A percentile compares a stretch with the other conserved stretches of the same genome.
Conservation (phyloP, 2,888 invertebrate genomes). For the Conchocele bisecta region DNA sequence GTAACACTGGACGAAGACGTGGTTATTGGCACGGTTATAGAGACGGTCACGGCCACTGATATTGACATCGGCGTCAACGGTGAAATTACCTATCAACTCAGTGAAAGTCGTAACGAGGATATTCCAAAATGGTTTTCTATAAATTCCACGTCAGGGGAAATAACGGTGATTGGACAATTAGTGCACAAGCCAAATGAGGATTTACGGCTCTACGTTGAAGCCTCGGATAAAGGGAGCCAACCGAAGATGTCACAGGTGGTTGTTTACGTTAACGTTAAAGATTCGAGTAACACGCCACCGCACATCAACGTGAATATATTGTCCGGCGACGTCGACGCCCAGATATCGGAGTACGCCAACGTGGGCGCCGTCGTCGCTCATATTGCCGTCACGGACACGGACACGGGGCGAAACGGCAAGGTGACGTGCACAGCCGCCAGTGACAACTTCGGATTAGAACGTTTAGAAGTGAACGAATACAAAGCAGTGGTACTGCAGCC, state of each 20-base stretch:
- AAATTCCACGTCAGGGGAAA: slow-evolving; percentile 64
- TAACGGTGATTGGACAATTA: slow-evolving; percentile 66
- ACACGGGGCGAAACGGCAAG: slow-evolving; percentile 72
- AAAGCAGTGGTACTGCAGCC: slow-evolving; percentile 63
- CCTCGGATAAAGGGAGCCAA: slow-evolving; percentile 70
- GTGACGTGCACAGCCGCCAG: slow-evolving; percentile 68
- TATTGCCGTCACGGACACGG: slow-evolving; percentile 69
- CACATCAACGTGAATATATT: slow-evolving; percentile 82
- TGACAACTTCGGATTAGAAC: slow-evolving; percentile 68
- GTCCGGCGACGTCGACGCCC: slow-evolving; percentile 60
- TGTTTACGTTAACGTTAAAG: slow-evolving; percentile 85
- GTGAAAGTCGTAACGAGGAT: slow-evolving; percentile 58
- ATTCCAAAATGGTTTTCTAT: slow-evolving; percentile 63
- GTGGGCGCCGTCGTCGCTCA: slow-evolving; percentile 73
- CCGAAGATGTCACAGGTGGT: slow-evolving; percentile 67
- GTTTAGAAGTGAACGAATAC: slow-evolving; percentile 68
- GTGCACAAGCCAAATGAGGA: slow-evolving; percentile 63
- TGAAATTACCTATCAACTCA: slow-evolving; percentile 83
- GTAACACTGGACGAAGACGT: slow-evolving; percentile 64
- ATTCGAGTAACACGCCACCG: slow-evolving; percentile 96
- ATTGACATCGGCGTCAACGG: slow-evolving; percentile 92
- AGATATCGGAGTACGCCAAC: slow-evolving; percentile 70
- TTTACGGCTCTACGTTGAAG: slow-evolving; percentile 66
- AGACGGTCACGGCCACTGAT: slow-evolving; percentile 90
- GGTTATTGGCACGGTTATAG: slow-evolving; percentile 48